These are phyloP conservation scores for Clytia hemisphaerica DNA, from an alignment of 30 jellyfish, hydroid and myxozoan genomes.

Conservation along the genomic window DNA sequence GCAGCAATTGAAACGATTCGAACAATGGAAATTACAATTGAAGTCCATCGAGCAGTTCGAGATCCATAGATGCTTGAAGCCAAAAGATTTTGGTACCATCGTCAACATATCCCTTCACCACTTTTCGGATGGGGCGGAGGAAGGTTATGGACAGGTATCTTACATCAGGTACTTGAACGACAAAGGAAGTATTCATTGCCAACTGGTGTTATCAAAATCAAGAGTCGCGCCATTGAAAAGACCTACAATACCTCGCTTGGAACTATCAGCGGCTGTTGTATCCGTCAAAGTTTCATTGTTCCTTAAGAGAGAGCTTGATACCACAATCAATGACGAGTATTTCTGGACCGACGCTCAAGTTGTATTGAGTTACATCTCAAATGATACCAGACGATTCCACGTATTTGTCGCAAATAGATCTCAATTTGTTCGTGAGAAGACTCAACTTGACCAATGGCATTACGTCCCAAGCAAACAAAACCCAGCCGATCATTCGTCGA, in stretches of 20 bases:
- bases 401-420: slow-evolving; percentile 2
- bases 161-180: slow-evolving; percentile 1
- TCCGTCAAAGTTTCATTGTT: slow-evolving; percentile 15
- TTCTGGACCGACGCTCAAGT: slow-evolving; percentile 28
- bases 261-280: slow-evolving; percentile 36
- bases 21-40: too few species aligned
- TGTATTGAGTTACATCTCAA: slow-evolving; percentile 13
- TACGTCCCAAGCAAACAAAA: slow-evolving; percentile 2
- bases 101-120: too few species aligned
- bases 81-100: too few species aligned
- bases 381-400: slow-evolving; percentile 28
- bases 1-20: too few species aligned
- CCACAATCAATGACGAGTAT: background rate
- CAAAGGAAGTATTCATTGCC: slow-evolving; percentile 4
- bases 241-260: background rate
- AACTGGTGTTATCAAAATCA: slow-evolving; percentile 7
- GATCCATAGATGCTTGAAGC: too few species aligned
- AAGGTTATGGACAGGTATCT: slow-evolving; percentile 9
- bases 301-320: slow-evolving; percentile 13
- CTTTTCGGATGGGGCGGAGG: too few species aligned
- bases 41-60: too few species aligned
- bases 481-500: slow-evolving; percentile 7
- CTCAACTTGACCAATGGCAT: background rate
- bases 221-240: slow-evolving; percentile 8
- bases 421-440: background rate